Percentiles rank a stretch among this genome's conserved stretches.
Evolutionary conservation across 2,113 vertebrate genomes (phyloP).

Genomic region (Serilophus lunatus): DNA sequence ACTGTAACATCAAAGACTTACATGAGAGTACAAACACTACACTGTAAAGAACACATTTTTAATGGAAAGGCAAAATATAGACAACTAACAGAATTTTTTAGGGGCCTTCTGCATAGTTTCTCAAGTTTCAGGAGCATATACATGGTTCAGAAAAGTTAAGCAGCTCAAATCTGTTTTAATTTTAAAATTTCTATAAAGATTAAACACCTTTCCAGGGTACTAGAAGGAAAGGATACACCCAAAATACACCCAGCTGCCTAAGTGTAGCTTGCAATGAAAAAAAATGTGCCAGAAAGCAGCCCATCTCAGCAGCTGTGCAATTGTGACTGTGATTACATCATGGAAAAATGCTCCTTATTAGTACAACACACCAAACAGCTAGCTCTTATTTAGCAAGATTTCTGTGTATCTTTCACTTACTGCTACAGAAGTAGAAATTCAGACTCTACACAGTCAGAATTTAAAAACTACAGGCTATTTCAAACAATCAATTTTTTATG

Average conservation of each 20-base stretch:
- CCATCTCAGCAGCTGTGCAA: background rate
- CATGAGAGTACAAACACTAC: background rate
- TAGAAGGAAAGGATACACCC: background rate
- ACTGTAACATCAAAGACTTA: background rate
- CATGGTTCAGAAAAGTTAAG: background rate
- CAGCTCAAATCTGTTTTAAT: background rate
- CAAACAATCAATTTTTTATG: background rate
- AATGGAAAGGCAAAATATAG: background rate
- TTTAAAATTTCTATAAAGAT: background rate
- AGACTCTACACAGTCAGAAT: background rate
- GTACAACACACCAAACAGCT: background rate
- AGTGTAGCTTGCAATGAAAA: background rate
- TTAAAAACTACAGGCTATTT: background rate
- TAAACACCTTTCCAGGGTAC: background rate
- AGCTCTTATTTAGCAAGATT: background rate
- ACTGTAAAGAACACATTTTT: background rate
- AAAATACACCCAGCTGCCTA: fast-evolving
- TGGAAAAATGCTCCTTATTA: background rate
- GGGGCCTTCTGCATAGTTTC: background rate
- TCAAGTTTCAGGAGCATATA: background rate
- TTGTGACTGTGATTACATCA: background rate
- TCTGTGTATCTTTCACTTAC: background rate
- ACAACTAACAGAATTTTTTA: background rate
- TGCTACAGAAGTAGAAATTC: background rate
- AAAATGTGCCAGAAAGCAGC: background rate